A percentile compares a stretch with the other conserved stretches of the same genome.
These are phyloP conservation scores for Diplolepis rosae DNA, from an alignment of 2,888 invertebrate genomes.

Conservation along the genomic window DNA sequence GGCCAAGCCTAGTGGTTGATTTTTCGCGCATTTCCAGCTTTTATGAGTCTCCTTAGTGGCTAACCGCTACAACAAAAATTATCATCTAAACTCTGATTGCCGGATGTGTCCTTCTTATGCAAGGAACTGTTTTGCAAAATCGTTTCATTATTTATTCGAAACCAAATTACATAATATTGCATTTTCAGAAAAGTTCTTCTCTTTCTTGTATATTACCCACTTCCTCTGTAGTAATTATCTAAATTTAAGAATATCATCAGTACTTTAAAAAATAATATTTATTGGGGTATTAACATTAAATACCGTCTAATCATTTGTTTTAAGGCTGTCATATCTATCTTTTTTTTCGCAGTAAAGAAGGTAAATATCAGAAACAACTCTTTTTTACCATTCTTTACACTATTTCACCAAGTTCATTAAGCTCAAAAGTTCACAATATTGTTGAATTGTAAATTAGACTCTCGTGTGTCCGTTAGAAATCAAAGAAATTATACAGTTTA, in stretches of 20 bases:
- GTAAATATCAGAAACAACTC: no score
- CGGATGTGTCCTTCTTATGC: conserved; percentile 7
- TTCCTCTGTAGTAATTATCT: neutral
- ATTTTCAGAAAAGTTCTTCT: neutral
- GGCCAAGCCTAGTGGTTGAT: conserved; percentile 3
- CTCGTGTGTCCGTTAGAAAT: neutral
- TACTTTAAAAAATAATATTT: no score
- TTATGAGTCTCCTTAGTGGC: conserved; percentile 16
- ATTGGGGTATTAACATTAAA: no score
- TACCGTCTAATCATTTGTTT: no score
- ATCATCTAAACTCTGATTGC: neutral
- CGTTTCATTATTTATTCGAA: neutral
- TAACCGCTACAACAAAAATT: neutral
- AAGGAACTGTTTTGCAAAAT: neutral
- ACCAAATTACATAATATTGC: neutral
- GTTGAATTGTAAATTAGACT: neutral
- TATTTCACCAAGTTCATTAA: no score
- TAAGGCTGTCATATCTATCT: no score
- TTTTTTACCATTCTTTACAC: no score
- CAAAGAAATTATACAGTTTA: conserved; percentile 15
- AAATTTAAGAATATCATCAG: neutral
- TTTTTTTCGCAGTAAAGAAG: no score
- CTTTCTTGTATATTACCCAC: neutral
- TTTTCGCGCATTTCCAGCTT: conserved; percentile 31
- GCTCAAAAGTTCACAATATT: neutral